A percentile compares a stretch with the other conserved stretches of the same genome.
Evolutionary conservation across 2,797 vertebrate genomes (phyloP).

Genomic region (Tarsius wallacei): DNA sequence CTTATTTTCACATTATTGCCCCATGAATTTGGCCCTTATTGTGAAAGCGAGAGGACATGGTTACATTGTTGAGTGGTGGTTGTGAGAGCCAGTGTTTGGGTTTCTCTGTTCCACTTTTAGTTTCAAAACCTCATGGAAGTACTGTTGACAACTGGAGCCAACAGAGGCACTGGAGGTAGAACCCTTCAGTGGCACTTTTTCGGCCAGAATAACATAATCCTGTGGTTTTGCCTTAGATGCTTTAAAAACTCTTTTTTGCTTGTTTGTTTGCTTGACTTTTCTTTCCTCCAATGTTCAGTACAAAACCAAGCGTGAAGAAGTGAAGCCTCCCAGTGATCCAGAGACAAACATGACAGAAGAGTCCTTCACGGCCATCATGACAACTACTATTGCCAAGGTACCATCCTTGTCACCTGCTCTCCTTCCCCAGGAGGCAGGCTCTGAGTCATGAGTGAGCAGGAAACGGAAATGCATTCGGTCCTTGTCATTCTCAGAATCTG

Average conservation of each 20-base stretch:
- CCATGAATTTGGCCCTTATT: neutral
- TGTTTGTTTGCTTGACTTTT: neutral
- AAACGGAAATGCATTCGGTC: neutral
- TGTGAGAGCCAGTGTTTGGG: neutral
- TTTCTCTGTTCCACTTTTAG: neutral
- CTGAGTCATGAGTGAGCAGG: neutral
- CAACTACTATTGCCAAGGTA: slow-evolving; percentile 92
- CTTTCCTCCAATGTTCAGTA: slow-evolving; percentile 91
- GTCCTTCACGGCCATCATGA: slow-evolving; percentile 88
- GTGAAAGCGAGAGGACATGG: neutral
- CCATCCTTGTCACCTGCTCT: neutral
- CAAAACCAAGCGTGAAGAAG: slow-evolving; percentile 96
- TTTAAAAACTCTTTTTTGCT: neutral
- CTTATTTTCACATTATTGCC: neutral
- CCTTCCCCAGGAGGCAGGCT: neutral
- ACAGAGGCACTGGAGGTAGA: neutral
- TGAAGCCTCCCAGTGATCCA: slow-evolving; percentile 82
- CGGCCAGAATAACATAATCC: neutral
- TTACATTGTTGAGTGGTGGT: neutral
- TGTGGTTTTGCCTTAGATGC: neutral
- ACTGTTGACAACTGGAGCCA: neutral
- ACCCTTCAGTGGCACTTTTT: neutral
- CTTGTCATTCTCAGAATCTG: neutral
- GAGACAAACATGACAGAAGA: slow-evolving; percentile 81
- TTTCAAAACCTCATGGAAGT: neutral